phyloP scores from a whole-genome alignment of 2,113 vertebrate genomes.

The Stomatorhinus ivindoensis region DNA sequence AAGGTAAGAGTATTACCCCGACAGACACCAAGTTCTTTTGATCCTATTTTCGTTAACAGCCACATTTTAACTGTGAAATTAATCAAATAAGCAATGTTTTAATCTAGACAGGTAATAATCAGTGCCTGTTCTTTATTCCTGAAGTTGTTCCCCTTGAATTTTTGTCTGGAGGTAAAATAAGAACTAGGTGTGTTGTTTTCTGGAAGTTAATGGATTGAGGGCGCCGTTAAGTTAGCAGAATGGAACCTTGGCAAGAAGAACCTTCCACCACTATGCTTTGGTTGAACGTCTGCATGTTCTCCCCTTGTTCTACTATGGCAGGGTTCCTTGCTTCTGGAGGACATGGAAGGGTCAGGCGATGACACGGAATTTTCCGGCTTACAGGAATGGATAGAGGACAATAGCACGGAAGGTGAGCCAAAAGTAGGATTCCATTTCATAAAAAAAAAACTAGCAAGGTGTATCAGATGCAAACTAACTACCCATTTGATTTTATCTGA shows the following conservation, averaged over 20 bases:
- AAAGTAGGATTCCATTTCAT: not conserved
- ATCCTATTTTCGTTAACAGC: not conserved
- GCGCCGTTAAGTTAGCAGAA: not conserved
- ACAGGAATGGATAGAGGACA: constrained; percentile 4
- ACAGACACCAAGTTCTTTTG: not conserved
- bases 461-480: not conserved
- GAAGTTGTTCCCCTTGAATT: not conserved
- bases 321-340: not conserved
- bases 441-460: not conserved
- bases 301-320: not conserved
- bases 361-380: constrained; percentile 17
- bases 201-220: not conserved
- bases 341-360: not conserved
- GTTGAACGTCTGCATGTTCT: not conserved
- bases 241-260: not conserved
- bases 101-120: not conserved
- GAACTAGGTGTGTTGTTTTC: not conserved
- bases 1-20: not conserved
- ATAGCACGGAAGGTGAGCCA: not conserved
- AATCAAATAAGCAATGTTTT: not conserved
- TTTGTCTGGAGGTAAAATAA: not conserved
- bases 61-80: not conserved
- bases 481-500: not conserved
- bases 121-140: not conserved
- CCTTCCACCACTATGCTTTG: not conserved